A percentile compares a stretch with the other conserved stretches of the same genome.
Evolutionary conservation across 2,888 invertebrate genomes (phyloP).

Genomic region (Camponotus fellah): DNA sequence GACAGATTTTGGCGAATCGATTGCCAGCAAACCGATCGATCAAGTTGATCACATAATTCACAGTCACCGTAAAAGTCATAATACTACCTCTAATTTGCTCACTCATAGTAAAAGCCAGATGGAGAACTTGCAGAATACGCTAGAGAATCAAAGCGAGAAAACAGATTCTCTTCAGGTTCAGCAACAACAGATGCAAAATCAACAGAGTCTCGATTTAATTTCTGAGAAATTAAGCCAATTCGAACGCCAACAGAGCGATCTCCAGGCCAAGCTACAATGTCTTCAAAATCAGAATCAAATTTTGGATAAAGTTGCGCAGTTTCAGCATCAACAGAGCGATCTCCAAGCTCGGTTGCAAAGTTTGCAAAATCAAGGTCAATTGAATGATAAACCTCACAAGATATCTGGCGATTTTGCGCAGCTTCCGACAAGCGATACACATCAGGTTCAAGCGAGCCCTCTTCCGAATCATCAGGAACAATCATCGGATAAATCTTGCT

Average conservation of each 20-base stretch:
- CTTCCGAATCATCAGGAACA: slow-evolving; percentile 77
- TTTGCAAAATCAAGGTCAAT: slow-evolving; percentile 79
- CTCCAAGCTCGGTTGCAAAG: slow-evolving; percentile 81
- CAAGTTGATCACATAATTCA: slow-evolving; percentile 84
- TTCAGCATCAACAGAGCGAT: slow-evolving; percentile 82
- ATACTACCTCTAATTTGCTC: slow-evolving; percentile 73
- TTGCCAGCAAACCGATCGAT: slow-evolving; percentile 77
- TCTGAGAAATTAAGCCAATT: slow-evolving; percentile 84
- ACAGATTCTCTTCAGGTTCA: slow-evolving; percentile 69
- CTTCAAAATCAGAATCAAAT: slow-evolving; percentile 84
- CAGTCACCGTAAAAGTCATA: slow-evolving; percentile 83
- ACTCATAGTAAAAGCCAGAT: slow-evolving; percentile 81
- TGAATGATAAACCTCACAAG: slow-evolving; percentile 78
- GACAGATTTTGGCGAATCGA: slow-evolving; percentile 81
- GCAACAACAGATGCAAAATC: slow-evolving; percentile 80
- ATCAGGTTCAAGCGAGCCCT: slow-evolving; percentile 73
- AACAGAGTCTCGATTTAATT: slow-evolving; percentile 83
- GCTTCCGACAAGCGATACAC: slow-evolving; percentile 65
- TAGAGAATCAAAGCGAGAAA: slow-evolving; percentile 71
- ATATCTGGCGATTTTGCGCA: slow-evolving; percentile 75
- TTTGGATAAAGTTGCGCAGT: slow-evolving; percentile 84
- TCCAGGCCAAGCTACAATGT: slow-evolving; percentile 83
- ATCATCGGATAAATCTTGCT: slow-evolving; percentile 69
- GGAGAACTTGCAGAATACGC: slow-evolving; percentile 76
- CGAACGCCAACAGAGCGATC: slow-evolving; percentile 83